A percentile compares a stretch with the other conserved stretches of the same genome.
phyloP scores from a whole-genome alignment of 2,113 vertebrate species.

The Corythoichthys intestinalis region DNA sequence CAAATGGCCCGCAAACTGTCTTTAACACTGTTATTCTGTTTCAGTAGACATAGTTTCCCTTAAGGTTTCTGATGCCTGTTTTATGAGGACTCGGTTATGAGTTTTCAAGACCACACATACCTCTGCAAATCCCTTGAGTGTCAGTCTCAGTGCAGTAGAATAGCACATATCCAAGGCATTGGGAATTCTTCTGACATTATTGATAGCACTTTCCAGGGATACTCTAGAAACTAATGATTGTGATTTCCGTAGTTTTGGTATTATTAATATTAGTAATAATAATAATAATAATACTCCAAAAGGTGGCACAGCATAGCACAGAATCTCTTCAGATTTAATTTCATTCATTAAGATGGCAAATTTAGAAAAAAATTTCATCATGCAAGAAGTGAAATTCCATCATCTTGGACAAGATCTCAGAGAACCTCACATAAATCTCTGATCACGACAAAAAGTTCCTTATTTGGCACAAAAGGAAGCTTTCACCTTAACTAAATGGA shows the following conservation, averaged over 20 bases:
- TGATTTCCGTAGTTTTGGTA: neutral
- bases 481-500: neutral
- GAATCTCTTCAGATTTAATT: neutral
- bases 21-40: conserved; percentile 15
- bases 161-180: conserved; percentile 27
- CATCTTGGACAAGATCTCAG: neutral
- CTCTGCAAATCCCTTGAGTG: conserved; percentile 44
- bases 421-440: too few relatives aligned
- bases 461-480: too few relatives aligned
- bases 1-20: conserved; percentile 22
- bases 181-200: conserved; percentile 21
- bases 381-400: neutral
- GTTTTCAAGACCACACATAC: conserved; percentile 54
- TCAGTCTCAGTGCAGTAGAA: conserved; percentile 38
- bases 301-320: neutral
- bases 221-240: neutral
- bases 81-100: conserved; percentile 52
- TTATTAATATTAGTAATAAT: too few relatives aligned
- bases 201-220: conserved; percentile 20
- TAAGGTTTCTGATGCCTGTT: conserved; percentile 32
- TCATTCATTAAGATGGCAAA: neutral
- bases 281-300: too few relatives aligned
- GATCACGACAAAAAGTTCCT: too few relatives aligned
- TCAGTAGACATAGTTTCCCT: conserved; percentile 28
- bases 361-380: neutral